Evolutionary conservation across 2,113 vertebrate genomes (phyloP).

Genomic region (Peromyscus maniculatus): DNA sequence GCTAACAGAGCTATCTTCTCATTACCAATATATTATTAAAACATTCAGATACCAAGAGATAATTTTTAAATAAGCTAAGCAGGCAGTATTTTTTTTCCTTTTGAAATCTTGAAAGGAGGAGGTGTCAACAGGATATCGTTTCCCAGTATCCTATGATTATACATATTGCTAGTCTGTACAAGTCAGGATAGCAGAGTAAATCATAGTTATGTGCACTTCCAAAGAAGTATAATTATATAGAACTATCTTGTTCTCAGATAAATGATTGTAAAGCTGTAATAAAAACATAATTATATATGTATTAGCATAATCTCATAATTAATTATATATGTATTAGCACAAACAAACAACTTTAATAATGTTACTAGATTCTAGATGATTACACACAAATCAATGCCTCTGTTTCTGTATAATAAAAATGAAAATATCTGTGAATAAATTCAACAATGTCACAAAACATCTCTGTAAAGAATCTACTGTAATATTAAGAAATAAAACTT

Average conservation of each 20-base stretch:
- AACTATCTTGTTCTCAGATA: neutral
- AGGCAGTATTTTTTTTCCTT: neutral
- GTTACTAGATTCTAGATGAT: neutral
- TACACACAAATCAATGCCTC: too few species aligned
- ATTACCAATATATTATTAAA: neutral
- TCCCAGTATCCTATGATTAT: neutral
- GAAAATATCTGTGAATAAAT: neutral
- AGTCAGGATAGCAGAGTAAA: neutral
- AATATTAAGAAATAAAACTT: neutral
- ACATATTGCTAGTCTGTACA: neutral
- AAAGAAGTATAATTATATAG: neutral
- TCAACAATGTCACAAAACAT: neutral
- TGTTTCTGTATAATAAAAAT: neutral
- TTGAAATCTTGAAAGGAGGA: neutral
- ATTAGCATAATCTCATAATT: neutral
- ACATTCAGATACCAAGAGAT: neutral
- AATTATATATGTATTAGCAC: neutral
- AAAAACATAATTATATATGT: neutral
- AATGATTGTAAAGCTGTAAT: neutral
- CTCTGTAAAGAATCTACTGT: neutral
- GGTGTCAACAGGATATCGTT: neutral
- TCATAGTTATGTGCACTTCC: neutral
- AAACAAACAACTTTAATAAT: neutral
- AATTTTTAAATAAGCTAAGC: neutral
- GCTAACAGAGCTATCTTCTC: neutral